Conservation (phyloP, 2,888 invertebrate genomes). For the Microctonus aethiopoides region DNA sequence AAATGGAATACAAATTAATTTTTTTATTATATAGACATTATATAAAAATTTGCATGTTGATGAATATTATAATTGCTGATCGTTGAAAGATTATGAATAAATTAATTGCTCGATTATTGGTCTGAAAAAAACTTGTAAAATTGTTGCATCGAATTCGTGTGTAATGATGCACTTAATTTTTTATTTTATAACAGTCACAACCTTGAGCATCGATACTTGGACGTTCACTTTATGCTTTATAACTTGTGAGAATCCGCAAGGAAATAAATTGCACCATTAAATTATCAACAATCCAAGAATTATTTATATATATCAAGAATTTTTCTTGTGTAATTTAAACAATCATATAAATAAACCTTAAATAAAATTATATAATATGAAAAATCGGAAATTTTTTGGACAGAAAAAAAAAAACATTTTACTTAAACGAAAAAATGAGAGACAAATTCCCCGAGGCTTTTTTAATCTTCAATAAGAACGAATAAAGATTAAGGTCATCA, state of each 20-base stretch:
- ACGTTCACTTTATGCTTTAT: neutral
- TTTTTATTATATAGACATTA: neutral
- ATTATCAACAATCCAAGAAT: neutral
- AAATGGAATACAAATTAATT: constrained; percentile 1
- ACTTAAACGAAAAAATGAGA: neutral
- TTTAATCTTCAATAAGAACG: neutral
- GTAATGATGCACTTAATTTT: neutral
- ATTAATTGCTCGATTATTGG: neutral
- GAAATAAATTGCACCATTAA: neutral
- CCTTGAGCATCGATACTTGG: neutral
- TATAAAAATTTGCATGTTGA: neutral
- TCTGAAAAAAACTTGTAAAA: neutral
- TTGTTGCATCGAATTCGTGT: neutral
- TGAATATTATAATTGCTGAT: neutral
- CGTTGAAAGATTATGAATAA: neutral
- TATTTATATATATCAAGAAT: too few relatives aligned
- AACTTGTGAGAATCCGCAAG: neutral
- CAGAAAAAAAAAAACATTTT: neutral
- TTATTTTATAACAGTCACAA: neutral
- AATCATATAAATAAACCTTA: neutral
- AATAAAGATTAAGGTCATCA: neutral
- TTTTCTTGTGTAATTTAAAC: neutral
- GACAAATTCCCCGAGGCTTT: neutral
- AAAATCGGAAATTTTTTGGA: neutral
- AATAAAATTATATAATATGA: neutral